These are phyloP conservation scores for Phymatocera aterrima DNA, from an alignment of 2,888 invertebrate genomes.

Conservation along the genomic window DNA sequence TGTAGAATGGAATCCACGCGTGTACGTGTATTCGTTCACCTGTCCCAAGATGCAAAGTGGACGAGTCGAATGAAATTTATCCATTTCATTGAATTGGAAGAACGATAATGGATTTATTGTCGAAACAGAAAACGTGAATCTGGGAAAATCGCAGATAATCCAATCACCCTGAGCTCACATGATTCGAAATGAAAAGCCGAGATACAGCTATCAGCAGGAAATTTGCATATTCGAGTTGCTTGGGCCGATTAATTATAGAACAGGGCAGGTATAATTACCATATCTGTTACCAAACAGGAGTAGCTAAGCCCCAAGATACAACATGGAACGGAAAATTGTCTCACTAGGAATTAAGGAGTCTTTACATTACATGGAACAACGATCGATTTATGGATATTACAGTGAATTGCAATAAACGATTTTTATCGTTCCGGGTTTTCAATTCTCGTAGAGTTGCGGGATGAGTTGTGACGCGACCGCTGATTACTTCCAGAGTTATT, in stretches of 20 bases:
- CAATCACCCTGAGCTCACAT: neutral
- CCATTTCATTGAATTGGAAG: too few species aligned
- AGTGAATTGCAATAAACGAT: neutral
- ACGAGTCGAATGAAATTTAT: too few species aligned
- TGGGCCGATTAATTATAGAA: neutral
- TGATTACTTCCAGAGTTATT: slow-evolving; percentile 1
- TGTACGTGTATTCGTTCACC: too few species aligned
- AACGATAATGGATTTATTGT: neutral
- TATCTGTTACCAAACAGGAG: neutral
- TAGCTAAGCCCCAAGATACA: neutral
- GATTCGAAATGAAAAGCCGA: neutral
- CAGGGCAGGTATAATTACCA: neutral
- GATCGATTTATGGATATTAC: neutral
- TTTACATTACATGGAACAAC: too few species aligned
- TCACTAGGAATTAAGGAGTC: neutral
- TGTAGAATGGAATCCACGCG: neutral
- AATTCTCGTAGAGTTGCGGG: neutral
- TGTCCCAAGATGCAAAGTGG: too few species aligned
- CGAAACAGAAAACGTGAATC: neutral
- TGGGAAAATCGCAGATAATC: neutral
- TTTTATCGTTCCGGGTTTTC: neutral
- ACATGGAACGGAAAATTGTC: neutral
- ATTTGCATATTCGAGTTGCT: slow-evolving; percentile 3
- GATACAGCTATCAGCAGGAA: neutral
- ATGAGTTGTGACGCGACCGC: neutral